Evolutionary conservation across 2,888 invertebrate species (phyloP).

Genomic region (Xanthorhoe designata): DNA sequence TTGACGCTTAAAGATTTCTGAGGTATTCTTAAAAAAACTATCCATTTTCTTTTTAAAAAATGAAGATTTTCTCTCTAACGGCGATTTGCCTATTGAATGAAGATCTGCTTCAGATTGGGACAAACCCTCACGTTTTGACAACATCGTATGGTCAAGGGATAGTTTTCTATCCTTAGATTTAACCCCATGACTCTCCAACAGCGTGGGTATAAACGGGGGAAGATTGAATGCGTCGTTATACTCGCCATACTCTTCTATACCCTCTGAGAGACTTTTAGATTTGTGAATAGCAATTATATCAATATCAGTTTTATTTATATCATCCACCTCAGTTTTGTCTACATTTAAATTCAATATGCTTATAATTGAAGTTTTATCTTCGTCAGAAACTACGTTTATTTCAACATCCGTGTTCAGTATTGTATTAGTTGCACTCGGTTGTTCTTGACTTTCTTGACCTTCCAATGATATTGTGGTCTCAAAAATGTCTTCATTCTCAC

Average conservation of each 20-base stretch:
- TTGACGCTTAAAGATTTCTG: slow-evolving; percentile 74
- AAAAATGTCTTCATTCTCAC: slow-evolving; percentile 63
- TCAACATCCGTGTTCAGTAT: slow-evolving; percentile 47
- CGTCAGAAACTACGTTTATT: slow-evolving; percentile 32
- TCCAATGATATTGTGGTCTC: slow-evolving; percentile 47
- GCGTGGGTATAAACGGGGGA: slow-evolving; percentile 32
- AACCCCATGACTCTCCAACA: slow-evolving; percentile 42
- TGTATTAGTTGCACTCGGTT: slow-evolving; percentile 64
- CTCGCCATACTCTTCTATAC: slow-evolving; percentile 40
- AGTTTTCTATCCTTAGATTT: slow-evolving; percentile 66
- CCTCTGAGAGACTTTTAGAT: slow-evolving; percentile 49
- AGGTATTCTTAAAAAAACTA: slow-evolving; percentile 76
- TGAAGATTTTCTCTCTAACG: slow-evolving; percentile 76
- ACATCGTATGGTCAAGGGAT: slow-evolving; percentile 73
- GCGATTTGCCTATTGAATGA: slow-evolving; percentile 74
- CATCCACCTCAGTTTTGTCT: slow-evolving; percentile 18
- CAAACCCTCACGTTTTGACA: slow-evolving; percentile 65
- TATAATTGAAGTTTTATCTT: slow-evolving; percentile 8
- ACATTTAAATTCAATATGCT: slow-evolving; percentile 17
- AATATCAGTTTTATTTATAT: slow-evolving; percentile 29
- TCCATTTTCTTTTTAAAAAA: slow-evolving; percentile 80
- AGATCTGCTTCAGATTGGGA: slow-evolving; percentile 78
- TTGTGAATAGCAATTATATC: slow-evolving; percentile 38
- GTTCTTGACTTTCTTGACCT: slow-evolving; percentile 41
- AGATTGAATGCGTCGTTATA: slow-evolving; percentile 35